A percentile compares a stretch with the other conserved stretches of the same genome.
These are phyloP conservation scores for Aptenodytes forsteri DNA, from an alignment of 2,113 vertebrate genomes.

Conservation along the genomic window DNA sequence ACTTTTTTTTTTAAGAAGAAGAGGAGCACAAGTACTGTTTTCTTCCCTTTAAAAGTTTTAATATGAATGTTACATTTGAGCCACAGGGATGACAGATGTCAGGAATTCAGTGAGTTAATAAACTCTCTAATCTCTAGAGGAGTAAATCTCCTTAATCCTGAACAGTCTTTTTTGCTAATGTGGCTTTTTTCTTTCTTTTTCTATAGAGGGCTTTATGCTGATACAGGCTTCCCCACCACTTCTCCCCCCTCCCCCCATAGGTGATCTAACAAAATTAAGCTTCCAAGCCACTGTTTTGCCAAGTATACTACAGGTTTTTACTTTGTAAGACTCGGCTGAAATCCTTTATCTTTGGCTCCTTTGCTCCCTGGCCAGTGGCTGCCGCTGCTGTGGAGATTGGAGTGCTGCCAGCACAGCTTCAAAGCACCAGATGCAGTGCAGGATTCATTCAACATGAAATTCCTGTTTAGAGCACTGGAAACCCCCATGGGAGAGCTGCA, in stretches of 20 bases:
- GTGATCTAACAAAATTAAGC: background rate
- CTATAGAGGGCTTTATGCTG: background rate
- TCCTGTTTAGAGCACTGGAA: background rate
- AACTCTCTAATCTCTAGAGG: background rate
- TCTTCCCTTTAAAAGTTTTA: background rate
- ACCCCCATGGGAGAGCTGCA: background rate
- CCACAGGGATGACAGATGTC: background rate
- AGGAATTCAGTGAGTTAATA: background rate
- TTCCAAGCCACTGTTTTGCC: background rate
- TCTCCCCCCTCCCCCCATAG: background rate
- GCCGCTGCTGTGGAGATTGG: background rate
- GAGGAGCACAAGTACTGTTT: background rate
- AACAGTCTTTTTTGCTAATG: background rate
- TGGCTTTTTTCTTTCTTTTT: background rate
- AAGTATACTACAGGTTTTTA: background rate
- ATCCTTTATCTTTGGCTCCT: background rate
- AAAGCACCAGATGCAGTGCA: background rate
- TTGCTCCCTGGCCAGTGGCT: background rate
- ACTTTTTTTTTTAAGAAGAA: background rate
- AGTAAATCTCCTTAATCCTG: background rate
- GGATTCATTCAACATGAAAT: background rate
- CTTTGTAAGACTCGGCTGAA: background rate
- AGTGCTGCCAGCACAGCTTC: conserved; percentile 7
- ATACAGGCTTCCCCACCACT: background rate
- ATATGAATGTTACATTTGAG: background rate